A percentile compares a stretch with the other conserved stretches of the same genome.
Conservation (phyloP, 2,888 invertebrate species). For the Cryptus viduatorius region DNA sequence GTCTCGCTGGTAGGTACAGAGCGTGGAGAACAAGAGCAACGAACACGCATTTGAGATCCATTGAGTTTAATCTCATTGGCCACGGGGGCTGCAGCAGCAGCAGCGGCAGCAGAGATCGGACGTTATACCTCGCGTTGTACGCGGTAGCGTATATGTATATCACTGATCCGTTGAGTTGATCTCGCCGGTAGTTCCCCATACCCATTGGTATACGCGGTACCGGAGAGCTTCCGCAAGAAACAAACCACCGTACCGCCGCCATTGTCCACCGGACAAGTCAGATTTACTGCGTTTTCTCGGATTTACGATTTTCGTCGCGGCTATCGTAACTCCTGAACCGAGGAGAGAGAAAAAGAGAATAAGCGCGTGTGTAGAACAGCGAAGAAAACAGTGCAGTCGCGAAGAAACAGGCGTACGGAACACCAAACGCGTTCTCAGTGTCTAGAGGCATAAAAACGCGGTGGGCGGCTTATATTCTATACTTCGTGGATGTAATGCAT, state of each 20-base stretch:
- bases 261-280: conserved; percentile 74
- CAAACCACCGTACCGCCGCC: conserved; percentile 55
- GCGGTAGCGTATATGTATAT: conserved; percentile 1
- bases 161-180: conserved; percentile 28
- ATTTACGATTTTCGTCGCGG: conserved; percentile 78
- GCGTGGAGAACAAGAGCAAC: conserved; percentile 53
- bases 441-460: conserved; percentile 32
- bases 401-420: conserved; percentile 4
- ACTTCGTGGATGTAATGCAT: conserved; percentile 19
- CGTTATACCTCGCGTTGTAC: conserved; percentile 74
- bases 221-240: conserved; percentile 51
- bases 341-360: conserved; percentile 2
- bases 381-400: background rate
- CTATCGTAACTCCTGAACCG: conserved; percentile 62
- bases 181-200: conserved; percentile 15
- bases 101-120: conserved; percentile 1
- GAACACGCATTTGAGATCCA: conserved; percentile 42
- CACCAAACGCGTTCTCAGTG: conserved; percentile 15
- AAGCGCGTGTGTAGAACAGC: background rate
- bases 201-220: background rate
- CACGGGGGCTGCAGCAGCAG: conserved; percentile 69
- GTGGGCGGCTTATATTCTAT: conserved; percentile 55
- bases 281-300: conserved; percentile 80
- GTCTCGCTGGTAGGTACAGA: background rate
- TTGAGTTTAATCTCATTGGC: conserved; percentile 80